phyloP scores from a whole-genome alignment of 1,140 invertebrate genomes.

The Battus philenor region DNA sequence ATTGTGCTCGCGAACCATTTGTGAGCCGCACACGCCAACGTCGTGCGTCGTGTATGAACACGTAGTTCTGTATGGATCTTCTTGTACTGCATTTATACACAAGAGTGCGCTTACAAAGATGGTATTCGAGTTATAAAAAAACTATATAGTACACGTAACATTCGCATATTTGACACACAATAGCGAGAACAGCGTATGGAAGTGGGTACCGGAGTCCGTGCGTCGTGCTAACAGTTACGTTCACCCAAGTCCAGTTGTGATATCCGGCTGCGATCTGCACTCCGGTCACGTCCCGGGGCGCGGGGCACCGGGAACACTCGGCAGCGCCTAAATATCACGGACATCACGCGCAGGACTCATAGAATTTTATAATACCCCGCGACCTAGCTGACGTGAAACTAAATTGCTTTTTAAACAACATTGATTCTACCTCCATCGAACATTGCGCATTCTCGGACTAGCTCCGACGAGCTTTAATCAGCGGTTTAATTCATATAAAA shows the following conservation, averaged over 20 bases:
- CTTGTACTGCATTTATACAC: not conserved
- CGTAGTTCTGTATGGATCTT: too few relatives aligned
- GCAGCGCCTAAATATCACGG: constrained; percentile 40
- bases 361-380: constrained; percentile 16
- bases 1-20: constrained; percentile 17
- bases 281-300: constrained; percentile 39
- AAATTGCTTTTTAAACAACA: constrained; percentile 25
- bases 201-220: too few relatives aligned
- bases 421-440: too few relatives aligned
- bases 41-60: too few relatives aligned
- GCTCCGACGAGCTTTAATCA: too few relatives aligned
- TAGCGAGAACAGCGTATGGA: too few relatives aligned
- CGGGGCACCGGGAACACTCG: constrained; percentile 35
- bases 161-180: too few relatives aligned
- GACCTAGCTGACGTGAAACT: constrained; percentile 23
- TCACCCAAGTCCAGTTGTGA: constrained; percentile 14
- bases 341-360: constrained; percentile 19
- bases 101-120: too few relatives aligned
- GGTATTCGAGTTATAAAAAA: too few relatives aligned
- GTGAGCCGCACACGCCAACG: constrained; percentile 10
- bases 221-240: constrained; percentile 10
- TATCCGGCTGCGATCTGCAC: constrained; percentile 28
- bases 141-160: too few relatives aligned
- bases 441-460: too few relatives aligned
- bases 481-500: too few relatives aligned